Base-by-base conservation (phyloP, 2,113 vertebrate species). In the Serinus canaria region DNA sequence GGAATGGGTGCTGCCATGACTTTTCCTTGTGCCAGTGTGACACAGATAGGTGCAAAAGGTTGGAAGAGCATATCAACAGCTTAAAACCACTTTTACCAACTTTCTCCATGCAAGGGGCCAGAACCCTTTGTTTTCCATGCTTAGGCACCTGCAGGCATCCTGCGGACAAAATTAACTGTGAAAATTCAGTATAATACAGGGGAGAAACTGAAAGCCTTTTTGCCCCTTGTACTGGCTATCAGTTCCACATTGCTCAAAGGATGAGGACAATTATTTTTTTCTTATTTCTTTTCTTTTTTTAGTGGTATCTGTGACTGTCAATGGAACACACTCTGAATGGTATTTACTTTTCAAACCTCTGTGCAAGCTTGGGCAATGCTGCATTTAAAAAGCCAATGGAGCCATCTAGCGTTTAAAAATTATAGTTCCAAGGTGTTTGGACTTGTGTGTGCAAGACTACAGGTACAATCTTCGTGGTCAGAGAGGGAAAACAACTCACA, bases 381-480 rank as follows among this genome's bases (percentile, higher is more conserved):
- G 25, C 25, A 15, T 56, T 90, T 68, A 6, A 72, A 75, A 63
- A 78, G 70, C 66, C 81, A 39, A 64, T n/a, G 43, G 93, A 87
- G 96, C 93, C 96, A 89, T 50, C 96, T 95, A 87, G 79, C 73
- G 96, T 75, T 92, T 60, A 37, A 74, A 78, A 77, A n/a, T 20
- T 39, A 74, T 39, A 63, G 14, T 17, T 92, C 23, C 20, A 4
- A 25, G 41, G 21, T 3, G 1, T 74, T 43, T 8, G 20, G 41
- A 37, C 10, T 50, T 49, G 5, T 0, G 1, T 9, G 27, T 14
- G 13, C 43, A 70, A 43, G 69, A 56, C 31, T 79, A 37, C n/a
- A 24, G 30, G 30, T 62, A 27, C 13, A 0, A 9, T 53, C 22
- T 39, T 58, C 52, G 22, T 27, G 28, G 5, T 67, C 22, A 27